These are phyloP conservation scores for Amblyopsis hoosieri DNA, from an alignment of 2,797 vertebrate genomes.

Conservation along the genomic window DNA sequence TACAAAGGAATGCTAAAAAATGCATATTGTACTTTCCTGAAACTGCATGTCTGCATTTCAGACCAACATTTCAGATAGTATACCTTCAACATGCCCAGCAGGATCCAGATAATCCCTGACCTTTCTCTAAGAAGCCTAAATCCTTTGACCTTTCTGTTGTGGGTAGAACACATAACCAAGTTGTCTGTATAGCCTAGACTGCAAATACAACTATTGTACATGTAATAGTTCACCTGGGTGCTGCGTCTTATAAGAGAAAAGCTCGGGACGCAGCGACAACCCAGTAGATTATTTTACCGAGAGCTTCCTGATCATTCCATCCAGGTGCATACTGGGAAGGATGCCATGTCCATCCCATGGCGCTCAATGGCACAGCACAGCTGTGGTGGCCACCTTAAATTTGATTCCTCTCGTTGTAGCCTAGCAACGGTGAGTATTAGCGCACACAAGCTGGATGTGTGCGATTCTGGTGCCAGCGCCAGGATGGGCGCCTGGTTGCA, in stretches of 20 bases:
- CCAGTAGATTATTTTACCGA: conserved; percentile 62
- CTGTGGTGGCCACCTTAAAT: conserved; percentile 76
- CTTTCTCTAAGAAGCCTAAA: conserved; percentile 9
- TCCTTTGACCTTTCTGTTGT: conserved; percentile 33
- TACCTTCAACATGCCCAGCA: conserved; percentile 28
- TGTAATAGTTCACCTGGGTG: conserved; percentile 48
- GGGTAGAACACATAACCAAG: conserved; percentile 24
- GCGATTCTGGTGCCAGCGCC: conserved; percentile 75
- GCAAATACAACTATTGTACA: conserved; percentile 41
- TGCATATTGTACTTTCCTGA: too few species aligned
- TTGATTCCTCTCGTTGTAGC: conserved; percentile 73
- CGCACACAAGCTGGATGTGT: conserved; percentile 70
- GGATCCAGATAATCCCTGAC: conserved; percentile 33
- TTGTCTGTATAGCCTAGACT: conserved; percentile 25
- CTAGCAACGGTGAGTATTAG: conserved; percentile 77
- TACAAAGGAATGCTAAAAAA: too few species aligned
- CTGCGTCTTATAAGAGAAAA: conserved; percentile 41
- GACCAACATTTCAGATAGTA: too few species aligned
- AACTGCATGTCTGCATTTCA: not conserved
- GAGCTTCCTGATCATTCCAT: conserved; percentile 67
- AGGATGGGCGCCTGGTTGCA: conserved; percentile 75
- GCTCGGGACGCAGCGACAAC: conserved; percentile 46
- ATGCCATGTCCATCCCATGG: conserved; percentile 69
- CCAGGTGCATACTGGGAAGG: conserved; percentile 75
- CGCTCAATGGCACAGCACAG: conserved; percentile 71